A percentile compares a stretch with the other conserved stretches of the same genome.
Conservation (phyloP, 2,797 vertebrate genomes). For the Microctenopoma steveboyesi region DNA sequence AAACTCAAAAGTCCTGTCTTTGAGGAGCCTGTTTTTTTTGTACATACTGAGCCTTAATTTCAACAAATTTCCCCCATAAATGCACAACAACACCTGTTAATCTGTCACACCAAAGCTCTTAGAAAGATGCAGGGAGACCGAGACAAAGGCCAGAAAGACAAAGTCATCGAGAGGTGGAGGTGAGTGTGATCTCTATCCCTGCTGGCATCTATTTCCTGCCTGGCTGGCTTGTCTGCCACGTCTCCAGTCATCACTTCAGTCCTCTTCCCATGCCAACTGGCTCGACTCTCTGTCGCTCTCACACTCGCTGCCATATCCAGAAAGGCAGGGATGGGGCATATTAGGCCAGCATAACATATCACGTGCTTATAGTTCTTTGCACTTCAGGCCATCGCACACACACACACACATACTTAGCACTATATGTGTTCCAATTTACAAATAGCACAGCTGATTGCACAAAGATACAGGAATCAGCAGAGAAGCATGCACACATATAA, state of each 20-base stretch:
- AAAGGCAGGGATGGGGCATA: conserved; percentile 40
- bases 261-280: conserved; percentile 59
- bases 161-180: conserved; percentile 56
- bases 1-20: not conserved
- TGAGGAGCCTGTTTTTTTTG: not conserved
- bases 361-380: conserved; percentile 27
- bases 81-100: conserved; percentile 21
- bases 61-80: conserved; percentile 1
- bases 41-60: conserved; percentile 3
- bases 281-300: conserved; percentile 42
- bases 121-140: not conserved
- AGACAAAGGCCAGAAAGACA: conserved; percentile 41
- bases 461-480: conserved; percentile 27
- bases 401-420: conserved; percentile 8
- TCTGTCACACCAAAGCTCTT: not conserved
- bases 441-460: conserved; percentile 28
- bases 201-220: conserved; percentile 63
- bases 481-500: conserved; percentile 2
- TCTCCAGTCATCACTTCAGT: conserved; percentile 74
- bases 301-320: conserved; percentile 52
- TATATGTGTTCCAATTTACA: conserved; percentile 24
- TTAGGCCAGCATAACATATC: conserved; percentile 39
- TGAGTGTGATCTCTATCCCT: conserved; percentile 61
- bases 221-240: conserved; percentile 62
- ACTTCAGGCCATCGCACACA: conserved; percentile 25